Conservation (phyloP, 2,888 invertebrate species). For the Syrphus vitripennis region DNA sequence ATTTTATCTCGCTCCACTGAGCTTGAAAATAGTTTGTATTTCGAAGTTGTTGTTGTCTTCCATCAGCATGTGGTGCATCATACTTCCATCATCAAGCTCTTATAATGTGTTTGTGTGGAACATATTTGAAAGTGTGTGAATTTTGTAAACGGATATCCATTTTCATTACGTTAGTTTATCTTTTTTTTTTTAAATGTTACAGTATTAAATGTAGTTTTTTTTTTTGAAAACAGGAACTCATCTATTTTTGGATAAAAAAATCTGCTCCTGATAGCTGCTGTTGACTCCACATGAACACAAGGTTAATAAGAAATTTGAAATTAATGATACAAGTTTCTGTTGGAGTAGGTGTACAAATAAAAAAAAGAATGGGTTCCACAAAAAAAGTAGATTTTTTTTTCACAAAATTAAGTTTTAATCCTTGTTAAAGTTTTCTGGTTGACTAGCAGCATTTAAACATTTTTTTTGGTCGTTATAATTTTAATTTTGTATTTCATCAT, state of each 20-base stretch:
- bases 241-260: constrained; percentile 24
- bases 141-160: constrained; percentile 52
- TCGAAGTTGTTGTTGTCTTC: constrained; percentile 31
- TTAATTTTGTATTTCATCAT: constrained; percentile 50
- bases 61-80: background rate
- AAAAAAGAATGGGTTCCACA: background rate
- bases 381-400: background rate
- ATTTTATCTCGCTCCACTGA: constrained; percentile 64
- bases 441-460: background rate
- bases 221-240: background rate
- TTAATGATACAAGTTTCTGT: constrained; percentile 58
- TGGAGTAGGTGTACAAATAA: background rate
- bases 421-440: constrained; percentile 43
- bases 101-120: background rate
- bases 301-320: constrained; percentile 66
- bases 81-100: background rate
- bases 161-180: constrained; percentile 56
- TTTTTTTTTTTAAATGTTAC: constrained; percentile 10
- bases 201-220: constrained; percentile 42
- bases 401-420: constrained; percentile 7
- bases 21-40: constrained; percentile 63
- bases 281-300: constrained; percentile 32
- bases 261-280: constrained; percentile 43
- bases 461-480: background rate
- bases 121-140: constrained; percentile 19